These are phyloP conservation scores for Myripristis murdjan DNA, from an alignment of 2,797 vertebrate species.

Conservation along the genomic window DNA sequence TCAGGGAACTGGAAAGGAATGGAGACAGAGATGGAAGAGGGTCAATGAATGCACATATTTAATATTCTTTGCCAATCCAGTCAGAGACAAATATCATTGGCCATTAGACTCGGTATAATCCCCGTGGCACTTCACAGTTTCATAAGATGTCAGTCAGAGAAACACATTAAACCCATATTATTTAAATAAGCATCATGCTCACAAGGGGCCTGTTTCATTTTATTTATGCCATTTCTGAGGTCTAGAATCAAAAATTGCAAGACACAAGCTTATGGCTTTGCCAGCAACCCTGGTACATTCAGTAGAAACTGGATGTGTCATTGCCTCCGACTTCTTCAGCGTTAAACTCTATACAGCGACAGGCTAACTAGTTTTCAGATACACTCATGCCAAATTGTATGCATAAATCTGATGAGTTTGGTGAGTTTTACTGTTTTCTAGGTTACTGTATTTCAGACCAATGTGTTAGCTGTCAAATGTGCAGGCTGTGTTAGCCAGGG, in stretches of 20 bases:
- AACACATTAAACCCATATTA: slow-evolving; percentile 7
- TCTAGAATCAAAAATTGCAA: slow-evolving; percentile 2
- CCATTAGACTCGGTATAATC: slow-evolving; percentile 62
- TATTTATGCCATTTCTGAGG: not conserved
- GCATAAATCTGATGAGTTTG: not conserved
- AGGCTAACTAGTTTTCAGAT: not conserved
- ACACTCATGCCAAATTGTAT: not conserved
- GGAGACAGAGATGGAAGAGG: slow-evolving; percentile 35
- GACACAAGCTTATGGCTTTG: not conserved
- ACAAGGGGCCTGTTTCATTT: not conserved
- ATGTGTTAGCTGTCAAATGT: not conserved
- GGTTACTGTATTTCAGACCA: not conserved
- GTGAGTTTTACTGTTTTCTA: not conserved
- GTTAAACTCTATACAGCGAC: not conserved
- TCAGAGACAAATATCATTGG: slow-evolving; percentile 55
- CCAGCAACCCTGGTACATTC: not conserved
- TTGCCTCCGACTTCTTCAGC: not conserved
- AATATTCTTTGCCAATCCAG: slow-evolving; percentile 34
- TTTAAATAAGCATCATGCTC: slow-evolving; percentile 19
- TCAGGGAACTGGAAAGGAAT: slow-evolving; percentile 49
- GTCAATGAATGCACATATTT: slow-evolving; percentile 66
- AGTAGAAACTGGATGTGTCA: not conserved
- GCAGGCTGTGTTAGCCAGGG: slow-evolving; percentile 7
- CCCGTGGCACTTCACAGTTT: slow-evolving; percentile 32
- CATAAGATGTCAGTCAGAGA: slow-evolving; percentile 38